Percentiles rank a stretch among this genome's conserved stretches.
Evolutionary conservation across 2,888 invertebrate genomes (phyloP).

Genomic region (Sminthurides aquaticus): DNA sequence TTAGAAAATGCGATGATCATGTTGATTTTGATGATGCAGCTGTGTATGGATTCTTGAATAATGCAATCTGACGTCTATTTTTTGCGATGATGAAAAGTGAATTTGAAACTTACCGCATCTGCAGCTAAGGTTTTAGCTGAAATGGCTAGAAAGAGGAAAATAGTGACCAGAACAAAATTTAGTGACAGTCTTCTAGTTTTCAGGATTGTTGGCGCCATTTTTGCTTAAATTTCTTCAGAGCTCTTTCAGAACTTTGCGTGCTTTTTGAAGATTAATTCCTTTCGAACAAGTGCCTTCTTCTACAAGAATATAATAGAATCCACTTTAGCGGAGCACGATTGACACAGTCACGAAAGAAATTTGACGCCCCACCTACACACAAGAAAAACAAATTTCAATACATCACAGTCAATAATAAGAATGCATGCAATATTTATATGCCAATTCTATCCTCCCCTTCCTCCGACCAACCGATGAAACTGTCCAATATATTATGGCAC

Average conservation of each 20-base stretch:
- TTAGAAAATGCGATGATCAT: too few species aligned
- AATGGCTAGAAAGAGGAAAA: constrained; percentile 37
- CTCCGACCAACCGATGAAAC: too few species aligned
- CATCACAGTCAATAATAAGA: not conserved
- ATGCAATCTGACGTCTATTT: too few species aligned
- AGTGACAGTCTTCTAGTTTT: constrained; percentile 37
- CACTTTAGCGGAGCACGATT: not conserved
- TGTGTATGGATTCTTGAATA: too few species aligned
- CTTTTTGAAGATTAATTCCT: not conserved
- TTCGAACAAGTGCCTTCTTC: too few species aligned
- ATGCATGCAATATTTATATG: too few species aligned
- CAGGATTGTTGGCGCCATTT: not conserved
- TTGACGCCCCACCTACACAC: not conserved
- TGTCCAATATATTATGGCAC: too few species aligned
- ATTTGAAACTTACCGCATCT: constrained; percentile 18
- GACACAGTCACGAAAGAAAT: not conserved
- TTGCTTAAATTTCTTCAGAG: too few species aligned
- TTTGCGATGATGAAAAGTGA: not conserved
- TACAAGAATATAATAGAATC: not conserved
- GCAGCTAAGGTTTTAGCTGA: constrained; percentile 23
- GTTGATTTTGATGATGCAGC: too few species aligned
- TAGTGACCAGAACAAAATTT: constrained; percentile 37
- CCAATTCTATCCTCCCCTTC: too few species aligned
- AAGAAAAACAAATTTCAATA: not conserved
- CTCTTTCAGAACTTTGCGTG: not conserved